Conservation (phyloP, 2,113 vertebrate genomes). For the Sapajus apella region DNA sequence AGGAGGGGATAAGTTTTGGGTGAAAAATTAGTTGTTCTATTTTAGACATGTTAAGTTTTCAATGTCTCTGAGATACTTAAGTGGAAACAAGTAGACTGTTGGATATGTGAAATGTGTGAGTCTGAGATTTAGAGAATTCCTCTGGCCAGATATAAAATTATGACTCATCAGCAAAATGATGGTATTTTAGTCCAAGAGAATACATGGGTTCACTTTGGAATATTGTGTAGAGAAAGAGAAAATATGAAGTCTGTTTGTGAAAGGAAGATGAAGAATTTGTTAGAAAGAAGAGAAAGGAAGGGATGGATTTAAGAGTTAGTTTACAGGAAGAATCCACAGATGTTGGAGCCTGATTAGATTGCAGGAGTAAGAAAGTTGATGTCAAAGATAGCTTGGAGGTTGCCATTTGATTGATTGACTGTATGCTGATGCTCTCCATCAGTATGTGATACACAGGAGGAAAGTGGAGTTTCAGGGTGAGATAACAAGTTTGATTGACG, state of each 20-base stretch:
- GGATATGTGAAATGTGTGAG: constrained; percentile 18
- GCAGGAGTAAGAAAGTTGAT: background rate
- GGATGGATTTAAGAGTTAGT: background rate
- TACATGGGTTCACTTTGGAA: background rate
- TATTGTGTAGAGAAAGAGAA: background rate
- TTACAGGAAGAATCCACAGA: background rate
- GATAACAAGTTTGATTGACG: background rate
- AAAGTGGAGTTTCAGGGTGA: background rate
- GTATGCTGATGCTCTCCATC: background rate
- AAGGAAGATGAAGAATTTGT: background rate
- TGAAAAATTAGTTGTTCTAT: background rate
- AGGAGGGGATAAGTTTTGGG: background rate
- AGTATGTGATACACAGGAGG: background rate
- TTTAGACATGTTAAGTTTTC: constrained; percentile 37
- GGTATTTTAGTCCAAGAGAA: constrained; percentile 43
- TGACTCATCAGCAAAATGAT: constrained; percentile 42
- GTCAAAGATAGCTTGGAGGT: background rate
- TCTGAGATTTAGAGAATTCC: constrained; percentile 31
- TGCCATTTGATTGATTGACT: background rate
- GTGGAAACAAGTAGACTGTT: constrained; percentile 19
- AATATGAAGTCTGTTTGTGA: background rate
- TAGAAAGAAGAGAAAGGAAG: background rate
- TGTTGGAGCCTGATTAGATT: background rate
- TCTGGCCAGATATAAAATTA: constrained; percentile 35
- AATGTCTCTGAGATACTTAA: background rate